Evolutionary conservation across 2,797 vertebrate genomes (phyloP), one percentile per base, ranked within the genome.

Genomic region (Potorous gilbertii): DNA sequence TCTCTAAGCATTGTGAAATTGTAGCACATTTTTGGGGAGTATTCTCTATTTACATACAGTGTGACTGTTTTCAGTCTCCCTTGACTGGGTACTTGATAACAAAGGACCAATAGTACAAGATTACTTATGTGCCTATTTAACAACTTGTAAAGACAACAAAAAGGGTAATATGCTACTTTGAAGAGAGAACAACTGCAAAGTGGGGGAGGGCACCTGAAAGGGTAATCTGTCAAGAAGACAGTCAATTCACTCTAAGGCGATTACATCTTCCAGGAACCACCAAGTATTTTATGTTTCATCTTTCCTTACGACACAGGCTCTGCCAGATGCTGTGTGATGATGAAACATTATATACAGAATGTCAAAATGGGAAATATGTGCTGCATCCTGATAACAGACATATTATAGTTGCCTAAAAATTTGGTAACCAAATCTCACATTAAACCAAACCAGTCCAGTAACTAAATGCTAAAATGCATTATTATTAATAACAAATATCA

Each of bases 271-370:
- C 54, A 90, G 56, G 46, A 28, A 95, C 2, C 90, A 96, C 74
- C 12, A 90, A 96, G 0, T 90, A 81, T 46, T 95, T 92, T 40
- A 34, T 12, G 95, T 50, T 87, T 87, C 40, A 96, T n/a, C n/a
- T 55, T 95, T 93, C 92, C 54, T 95, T 96, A 56, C 92, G 55
- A 56, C 16, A 91, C 8, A 54, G 93, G 91, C 55, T 57, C 93
- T 95, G 92, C 87, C 55, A 66, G 94, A 93, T 54, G 34, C 55
- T 81, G 1, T 91, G 28, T 29, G 92, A 94, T 66, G 93, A 96
- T 87, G 54, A 96, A 95, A 92, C 93, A 92, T 55, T 95, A 96
- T 95, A 96, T 74, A 94, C 21, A 18, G 56, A 56, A 62, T 59
- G 54, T 95, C 91, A 92, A 94, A 95, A 96, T 56, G 59, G 90